Percentiles rank a stretch among this genome's conserved stretches.
These are phyloP conservation scores for Carposina sasakii DNA, from an alignment of 1,140 invertebrate species.

Conservation along the genomic window DNA sequence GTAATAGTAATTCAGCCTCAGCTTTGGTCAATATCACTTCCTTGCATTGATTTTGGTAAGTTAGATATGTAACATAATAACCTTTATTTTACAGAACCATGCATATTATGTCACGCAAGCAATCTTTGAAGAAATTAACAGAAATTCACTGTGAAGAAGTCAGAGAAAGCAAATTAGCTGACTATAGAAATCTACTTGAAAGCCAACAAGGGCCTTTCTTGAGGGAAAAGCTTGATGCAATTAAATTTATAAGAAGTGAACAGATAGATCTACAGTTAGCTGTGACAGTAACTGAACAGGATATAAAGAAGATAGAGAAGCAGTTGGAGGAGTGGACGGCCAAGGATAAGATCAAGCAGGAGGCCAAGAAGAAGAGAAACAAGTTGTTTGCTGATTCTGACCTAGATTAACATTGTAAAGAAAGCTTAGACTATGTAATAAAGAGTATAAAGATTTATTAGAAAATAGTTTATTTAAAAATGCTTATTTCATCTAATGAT, in stretches of 20 bases:
- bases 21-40: too few relatives aligned
- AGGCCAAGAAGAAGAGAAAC: slow-evolving; percentile 52
- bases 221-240: slow-evolving; percentile 73
- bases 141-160: slow-evolving; percentile 79
- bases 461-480: slow-evolving; percentile 22
- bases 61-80: slow-evolving; percentile 5
- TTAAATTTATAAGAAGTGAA: slow-evolving; percentile 81
- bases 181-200: slow-evolving; percentile 77
- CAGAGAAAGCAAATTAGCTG: slow-evolving; percentile 75
- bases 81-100: slow-evolving; percentile 41
- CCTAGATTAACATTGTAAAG: slow-evolving; percentile 3
- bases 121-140: slow-evolving; percentile 77
- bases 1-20: too few relatives aligned
- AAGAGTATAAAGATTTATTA: slow-evolving; percentile 9
- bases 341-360: slow-evolving; percentile 51
- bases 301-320: slow-evolving; percentile 75
- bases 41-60: too few relatives aligned
- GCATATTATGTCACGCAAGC: slow-evolving; percentile 77
- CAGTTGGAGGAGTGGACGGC: slow-evolving; percentile 66
- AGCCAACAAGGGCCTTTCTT: slow-evolving; percentile 80
- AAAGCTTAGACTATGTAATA: slow-evolving; percentile 8
- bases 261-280: slow-evolving; percentile 77
- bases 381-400: slow-evolving; percentile 25
- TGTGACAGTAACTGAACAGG: slow-evolving; percentile 77
- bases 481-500: slow-evolving; percentile 23